Evolutionary conservation across 2,113 vertebrate genomes (phyloP).

Genomic region (Craseonycteris thonglongyai): DNA sequence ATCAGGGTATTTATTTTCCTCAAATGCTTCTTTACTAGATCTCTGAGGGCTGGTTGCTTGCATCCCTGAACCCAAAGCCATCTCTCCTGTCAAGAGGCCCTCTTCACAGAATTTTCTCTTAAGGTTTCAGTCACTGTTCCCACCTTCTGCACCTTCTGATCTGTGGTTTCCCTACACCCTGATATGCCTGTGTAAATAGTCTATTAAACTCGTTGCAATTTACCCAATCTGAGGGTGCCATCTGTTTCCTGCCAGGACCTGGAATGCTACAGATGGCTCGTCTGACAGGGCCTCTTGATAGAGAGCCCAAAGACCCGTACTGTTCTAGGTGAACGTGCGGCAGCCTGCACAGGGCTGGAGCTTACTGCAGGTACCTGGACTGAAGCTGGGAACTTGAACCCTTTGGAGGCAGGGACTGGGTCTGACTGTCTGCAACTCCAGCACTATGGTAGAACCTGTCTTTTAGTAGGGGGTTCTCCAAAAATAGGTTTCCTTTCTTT

Average conservation of each 20-base stretch:
- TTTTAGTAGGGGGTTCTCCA: background rate
- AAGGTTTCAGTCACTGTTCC: conserved; percentile 32
- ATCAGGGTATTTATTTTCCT: background rate
- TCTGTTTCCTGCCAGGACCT: conserved; percentile 55
- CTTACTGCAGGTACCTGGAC: background rate
- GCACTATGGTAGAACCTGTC: background rate
- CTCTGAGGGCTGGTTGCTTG: background rate
- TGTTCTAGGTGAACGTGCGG: conserved; percentile 18
- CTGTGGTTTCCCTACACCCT: conserved; percentile 43
- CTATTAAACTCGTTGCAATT: conserved; percentile 51
- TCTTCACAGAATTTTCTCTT: conserved; percentile 19
- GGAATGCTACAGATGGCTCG: conserved; percentile 42
- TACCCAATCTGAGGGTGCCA: conserved; percentile 45
- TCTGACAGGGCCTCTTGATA: conserved; percentile 35
- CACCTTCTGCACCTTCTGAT: conserved; percentile 51
- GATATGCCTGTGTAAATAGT: conserved; percentile 35
- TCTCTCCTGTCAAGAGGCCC: conserved; percentile 2
- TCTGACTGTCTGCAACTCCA: background rate
- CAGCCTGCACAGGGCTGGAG: background rate
- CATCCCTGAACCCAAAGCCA: conserved; percentile 18
- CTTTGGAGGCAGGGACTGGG: background rate
- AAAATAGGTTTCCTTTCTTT: background rate
- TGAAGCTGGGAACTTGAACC: conserved; percentile 7
- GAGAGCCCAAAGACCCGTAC: background rate
- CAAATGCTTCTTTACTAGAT: background rate